Percentiles rank a stretch among this genome's conserved stretches.
phyloP scores from a whole-genome alignment of 2,113 vertebrate genomes.

The Synodontis membranacea region DNA sequence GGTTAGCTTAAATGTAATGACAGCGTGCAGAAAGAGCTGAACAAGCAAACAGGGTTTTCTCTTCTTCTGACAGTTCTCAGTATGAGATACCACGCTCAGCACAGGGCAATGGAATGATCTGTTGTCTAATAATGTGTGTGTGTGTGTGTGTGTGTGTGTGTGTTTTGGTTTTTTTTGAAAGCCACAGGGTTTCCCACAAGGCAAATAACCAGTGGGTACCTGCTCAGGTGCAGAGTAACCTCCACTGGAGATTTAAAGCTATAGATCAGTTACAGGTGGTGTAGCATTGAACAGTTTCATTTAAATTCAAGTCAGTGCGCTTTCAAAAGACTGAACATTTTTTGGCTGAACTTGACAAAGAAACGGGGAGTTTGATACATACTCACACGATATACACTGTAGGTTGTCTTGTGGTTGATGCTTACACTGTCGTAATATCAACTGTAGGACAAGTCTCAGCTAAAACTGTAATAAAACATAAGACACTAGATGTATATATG shows the following conservation, averaged over 20 bases:
- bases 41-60: slow-evolving; percentile 19
- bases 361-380: not conserved
- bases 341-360: too few relatives aligned
- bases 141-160: too few relatives aligned
- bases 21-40: not conserved
- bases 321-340: not conserved
- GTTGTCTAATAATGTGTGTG: not conserved
- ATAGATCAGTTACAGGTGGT: not conserved
- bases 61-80: not conserved
- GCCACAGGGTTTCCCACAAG: not conserved
- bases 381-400: not conserved
- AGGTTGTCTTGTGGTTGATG: too few relatives aligned
- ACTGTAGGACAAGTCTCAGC: not conserved
- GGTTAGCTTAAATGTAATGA: not conserved
- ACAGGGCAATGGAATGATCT: not conserved
- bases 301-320: not conserved
- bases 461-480: not conserved
- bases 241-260: not conserved
- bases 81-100: not conserved
- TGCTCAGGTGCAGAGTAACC: not conserved
- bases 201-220: not conserved
- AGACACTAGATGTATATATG: not conserved
- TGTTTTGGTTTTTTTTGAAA: not conserved
- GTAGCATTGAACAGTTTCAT: not conserved
- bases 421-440: not conserved